phyloP scores from a whole-genome alignment of 2,113 vertebrate genomes.

The Glaucomys volans region DNA sequence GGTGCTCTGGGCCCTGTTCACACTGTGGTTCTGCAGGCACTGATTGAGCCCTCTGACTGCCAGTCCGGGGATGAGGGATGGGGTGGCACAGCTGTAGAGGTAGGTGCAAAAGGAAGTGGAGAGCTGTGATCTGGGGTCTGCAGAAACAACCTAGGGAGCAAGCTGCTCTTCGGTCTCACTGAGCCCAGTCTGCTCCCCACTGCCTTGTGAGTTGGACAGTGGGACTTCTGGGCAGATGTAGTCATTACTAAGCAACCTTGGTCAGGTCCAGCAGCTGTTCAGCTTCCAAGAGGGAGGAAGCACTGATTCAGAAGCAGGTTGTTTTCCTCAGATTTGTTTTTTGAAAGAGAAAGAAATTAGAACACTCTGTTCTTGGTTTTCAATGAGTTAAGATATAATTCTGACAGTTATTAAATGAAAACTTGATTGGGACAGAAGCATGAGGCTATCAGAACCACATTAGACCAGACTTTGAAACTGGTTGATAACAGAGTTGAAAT shows the following conservation, averaged over 20 bases:
- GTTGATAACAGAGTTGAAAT: background rate
- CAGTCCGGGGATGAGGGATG: background rate
- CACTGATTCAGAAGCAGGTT: background rate
- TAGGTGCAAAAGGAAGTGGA: background rate
- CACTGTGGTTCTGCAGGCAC: no score
- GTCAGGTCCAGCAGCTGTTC: background rate
- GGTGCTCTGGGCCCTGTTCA: accelerated
- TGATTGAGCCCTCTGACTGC: background rate
- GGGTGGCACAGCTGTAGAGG: background rate
- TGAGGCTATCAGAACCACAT: background rate
- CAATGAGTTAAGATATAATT: background rate
- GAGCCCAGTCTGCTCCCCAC: background rate
- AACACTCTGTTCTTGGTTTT: background rate
- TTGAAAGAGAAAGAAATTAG: background rate
- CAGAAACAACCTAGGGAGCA: background rate
- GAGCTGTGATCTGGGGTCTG: background rate
- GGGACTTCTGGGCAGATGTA: background rate
- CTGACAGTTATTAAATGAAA: background rate
- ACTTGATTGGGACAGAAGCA: background rate
- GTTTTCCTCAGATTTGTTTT: background rate
- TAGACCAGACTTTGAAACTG: background rate
- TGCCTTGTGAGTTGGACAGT: background rate
- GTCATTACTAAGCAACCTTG: background rate
- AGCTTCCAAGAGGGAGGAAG: background rate
- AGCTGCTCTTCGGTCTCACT: background rate